These are phyloP conservation scores for Nymphalis io DNA, from an alignment of 1,140 invertebrate species.

Conservation along the genomic window DNA sequence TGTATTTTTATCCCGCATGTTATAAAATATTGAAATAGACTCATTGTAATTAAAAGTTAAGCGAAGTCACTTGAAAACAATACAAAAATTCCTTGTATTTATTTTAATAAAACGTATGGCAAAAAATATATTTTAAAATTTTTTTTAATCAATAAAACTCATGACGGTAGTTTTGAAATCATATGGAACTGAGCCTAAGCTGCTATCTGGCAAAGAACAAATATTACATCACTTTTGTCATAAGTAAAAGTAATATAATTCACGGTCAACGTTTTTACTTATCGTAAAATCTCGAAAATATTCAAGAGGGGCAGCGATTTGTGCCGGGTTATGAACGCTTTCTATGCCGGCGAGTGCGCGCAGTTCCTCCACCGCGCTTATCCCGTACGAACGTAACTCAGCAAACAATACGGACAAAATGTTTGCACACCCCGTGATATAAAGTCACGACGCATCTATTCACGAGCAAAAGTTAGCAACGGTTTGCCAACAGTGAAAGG, in stretches of 20 bases:
- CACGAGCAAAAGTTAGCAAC: conserved; percentile 12
- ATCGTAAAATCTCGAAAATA: conserved; percentile 43
- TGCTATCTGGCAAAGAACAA: not conserved
- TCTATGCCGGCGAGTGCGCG: conserved; percentile 47
- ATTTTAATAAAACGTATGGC: too few relatives aligned
- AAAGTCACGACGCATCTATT: conserved; percentile 45
- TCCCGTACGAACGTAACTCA: conserved; percentile 35
- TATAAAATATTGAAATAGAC: too few relatives aligned
- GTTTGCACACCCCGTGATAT: conserved; percentile 48
- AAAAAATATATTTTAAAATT: not conserved
- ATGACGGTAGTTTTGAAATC: not conserved
- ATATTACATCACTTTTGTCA: conserved; percentile 11
- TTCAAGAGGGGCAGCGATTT: conserved; percentile 56
- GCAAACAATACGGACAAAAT: conserved; percentile 41
- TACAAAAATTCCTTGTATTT: not conserved
- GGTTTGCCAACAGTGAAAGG: conserved; percentile 67
- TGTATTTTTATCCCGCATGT: too few relatives aligned
- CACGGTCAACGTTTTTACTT: conserved; percentile 57
- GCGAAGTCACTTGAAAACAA: not conserved
- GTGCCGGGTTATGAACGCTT: conserved; percentile 60
- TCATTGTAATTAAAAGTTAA: not conserved
- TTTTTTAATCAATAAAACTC: not conserved
- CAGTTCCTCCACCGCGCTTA: conserved; percentile 43
- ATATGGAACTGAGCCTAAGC: not conserved
- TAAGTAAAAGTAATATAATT: conserved; percentile 34